Percentiles rank a stretch among this genome's conserved stretches.
phyloP scores from a whole-genome alignment of 2,888 invertebrate genomes.

The Lamellibrachia columna region DNA sequence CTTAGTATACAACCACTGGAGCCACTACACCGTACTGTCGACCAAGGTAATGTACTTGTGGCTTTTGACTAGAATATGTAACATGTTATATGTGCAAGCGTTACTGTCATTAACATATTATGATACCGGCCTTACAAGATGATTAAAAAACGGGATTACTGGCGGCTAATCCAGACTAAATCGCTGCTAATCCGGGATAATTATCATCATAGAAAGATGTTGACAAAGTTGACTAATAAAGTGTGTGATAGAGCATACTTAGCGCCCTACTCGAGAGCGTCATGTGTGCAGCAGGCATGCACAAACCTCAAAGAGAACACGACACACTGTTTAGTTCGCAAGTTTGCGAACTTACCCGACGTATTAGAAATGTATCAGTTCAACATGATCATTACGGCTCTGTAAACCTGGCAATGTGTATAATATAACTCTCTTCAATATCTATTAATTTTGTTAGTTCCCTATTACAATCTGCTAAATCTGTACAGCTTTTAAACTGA shows the following conservation, averaged over 20 bases:
- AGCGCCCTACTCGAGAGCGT: background rate
- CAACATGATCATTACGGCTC: background rate
- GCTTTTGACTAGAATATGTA: no score
- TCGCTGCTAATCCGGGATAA: background rate
- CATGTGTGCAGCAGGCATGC: no score
- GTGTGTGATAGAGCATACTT: background rate
- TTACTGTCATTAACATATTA: background rate
- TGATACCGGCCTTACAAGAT: background rate
- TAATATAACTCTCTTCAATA: background rate
- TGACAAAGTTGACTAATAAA: background rate
- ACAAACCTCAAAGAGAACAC: background rate
- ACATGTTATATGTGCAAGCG: background rate
- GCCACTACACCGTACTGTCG: no score
- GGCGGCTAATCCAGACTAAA: background rate
- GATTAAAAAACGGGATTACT: background rate
- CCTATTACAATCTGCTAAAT: background rate
- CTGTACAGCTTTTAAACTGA: no score
- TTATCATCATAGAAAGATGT: background rate
- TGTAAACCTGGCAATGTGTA: background rate
- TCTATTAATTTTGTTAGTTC: background rate
- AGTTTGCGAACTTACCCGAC: background rate
- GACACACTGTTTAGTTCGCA: background rate
- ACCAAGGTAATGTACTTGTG: no score
- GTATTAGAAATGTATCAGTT: background rate
- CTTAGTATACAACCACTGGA: no score